A percentile compares a stretch with the other conserved stretches of the same genome.
These are phyloP conservation scores for Empidonax traillii DNA, from an alignment of 2,113 vertebrate genomes.

Conservation along the genomic window DNA sequence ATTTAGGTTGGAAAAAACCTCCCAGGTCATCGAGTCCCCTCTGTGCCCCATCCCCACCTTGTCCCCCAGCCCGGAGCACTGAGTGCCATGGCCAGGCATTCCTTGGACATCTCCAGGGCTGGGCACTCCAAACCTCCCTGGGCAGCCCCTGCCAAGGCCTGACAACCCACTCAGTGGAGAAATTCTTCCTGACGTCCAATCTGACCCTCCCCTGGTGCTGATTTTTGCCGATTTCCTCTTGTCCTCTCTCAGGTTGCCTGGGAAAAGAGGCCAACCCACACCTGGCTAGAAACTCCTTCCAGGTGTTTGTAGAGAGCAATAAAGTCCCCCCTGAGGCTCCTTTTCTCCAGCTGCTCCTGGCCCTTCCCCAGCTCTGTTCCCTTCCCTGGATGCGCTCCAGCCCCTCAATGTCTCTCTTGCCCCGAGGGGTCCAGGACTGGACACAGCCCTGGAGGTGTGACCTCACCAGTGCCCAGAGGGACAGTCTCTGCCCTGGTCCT, in stretches of 20 bases:
- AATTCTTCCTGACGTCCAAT: not conserved
- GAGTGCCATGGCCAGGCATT: not conserved
- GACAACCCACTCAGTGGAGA: not conserved
- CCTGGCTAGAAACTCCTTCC: not conserved
- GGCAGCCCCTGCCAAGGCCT: not conserved
- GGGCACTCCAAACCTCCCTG: not conserved
- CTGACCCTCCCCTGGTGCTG: not conserved
- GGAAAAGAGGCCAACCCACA: not conserved
- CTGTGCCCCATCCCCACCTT: fast-evolving
- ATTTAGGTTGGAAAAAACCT: fast-evolving
- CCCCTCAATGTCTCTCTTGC: not conserved
- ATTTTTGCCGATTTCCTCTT: not conserved
- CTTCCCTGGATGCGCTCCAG: not conserved
- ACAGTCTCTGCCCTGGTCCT: not conserved
- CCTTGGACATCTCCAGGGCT: not conserved
- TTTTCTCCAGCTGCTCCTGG: not conserved
- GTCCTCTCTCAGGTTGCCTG: not conserved
- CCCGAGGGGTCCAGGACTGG: not conserved
- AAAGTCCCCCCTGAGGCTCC: not conserved
- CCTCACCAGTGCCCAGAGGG: not conserved
- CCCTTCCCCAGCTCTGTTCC: not conserved
- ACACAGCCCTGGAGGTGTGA: not conserved
- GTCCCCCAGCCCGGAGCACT: not conserved
- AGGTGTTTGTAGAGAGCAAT: not conserved
- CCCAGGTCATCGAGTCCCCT: fast-evolving